phyloP scores from a whole-genome alignment of 2,797 vertebrate genomes.

The Craterocephalus amniculus region DNA sequence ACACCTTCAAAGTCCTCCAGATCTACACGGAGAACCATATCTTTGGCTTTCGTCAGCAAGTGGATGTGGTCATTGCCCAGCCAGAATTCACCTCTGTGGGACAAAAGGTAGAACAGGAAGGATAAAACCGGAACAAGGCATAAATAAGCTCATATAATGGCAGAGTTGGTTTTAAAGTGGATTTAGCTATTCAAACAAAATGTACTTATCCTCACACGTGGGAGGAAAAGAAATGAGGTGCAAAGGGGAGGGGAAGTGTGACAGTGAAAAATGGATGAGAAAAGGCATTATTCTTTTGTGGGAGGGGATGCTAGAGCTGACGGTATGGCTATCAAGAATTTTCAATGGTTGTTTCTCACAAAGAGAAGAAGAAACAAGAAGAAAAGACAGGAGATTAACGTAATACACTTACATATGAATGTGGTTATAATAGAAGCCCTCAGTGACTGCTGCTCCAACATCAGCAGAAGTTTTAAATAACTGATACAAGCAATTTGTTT shows the following conservation, averaged over 20 bases:
- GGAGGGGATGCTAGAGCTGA: conserved; percentile 36
- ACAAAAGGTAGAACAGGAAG: not conserved
- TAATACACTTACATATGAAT: conserved; percentile 20
- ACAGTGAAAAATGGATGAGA: conserved; percentile 36
- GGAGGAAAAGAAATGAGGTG: conserved; percentile 15
- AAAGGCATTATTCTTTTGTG: conserved; percentile 42
- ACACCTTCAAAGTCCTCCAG: conserved; percentile 92
- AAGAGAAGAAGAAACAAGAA: conserved; percentile 25
- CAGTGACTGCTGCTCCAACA: not conserved
- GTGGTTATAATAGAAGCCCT: not conserved
- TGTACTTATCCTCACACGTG: conserved; percentile 28
- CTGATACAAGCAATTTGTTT: conserved; percentile 3
- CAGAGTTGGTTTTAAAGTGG: conserved; percentile 36
- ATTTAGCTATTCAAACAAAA: conserved; percentile 36
- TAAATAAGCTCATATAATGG: conserved; percentile 21
- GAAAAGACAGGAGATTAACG: conserved; percentile 9
- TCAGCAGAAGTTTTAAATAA: conserved; percentile 8
- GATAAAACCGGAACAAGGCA: conserved; percentile 11
- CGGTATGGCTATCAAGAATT: conserved; percentile 34
- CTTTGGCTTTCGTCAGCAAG: conserved; percentile 91
- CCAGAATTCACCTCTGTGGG: conserved; percentile 90
- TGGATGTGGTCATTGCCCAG: conserved; percentile 96
- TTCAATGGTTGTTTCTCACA: conserved; percentile 32
- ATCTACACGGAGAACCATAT: conserved; percentile 93
- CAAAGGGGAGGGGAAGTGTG: conserved; percentile 25